Percentiles rank a stretch among this genome's conserved stretches.
These are phyloP conservation scores for Branchinecta lynchi DNA, from an alignment of 1,140 invertebrate species.

Conservation along the genomic window DNA sequence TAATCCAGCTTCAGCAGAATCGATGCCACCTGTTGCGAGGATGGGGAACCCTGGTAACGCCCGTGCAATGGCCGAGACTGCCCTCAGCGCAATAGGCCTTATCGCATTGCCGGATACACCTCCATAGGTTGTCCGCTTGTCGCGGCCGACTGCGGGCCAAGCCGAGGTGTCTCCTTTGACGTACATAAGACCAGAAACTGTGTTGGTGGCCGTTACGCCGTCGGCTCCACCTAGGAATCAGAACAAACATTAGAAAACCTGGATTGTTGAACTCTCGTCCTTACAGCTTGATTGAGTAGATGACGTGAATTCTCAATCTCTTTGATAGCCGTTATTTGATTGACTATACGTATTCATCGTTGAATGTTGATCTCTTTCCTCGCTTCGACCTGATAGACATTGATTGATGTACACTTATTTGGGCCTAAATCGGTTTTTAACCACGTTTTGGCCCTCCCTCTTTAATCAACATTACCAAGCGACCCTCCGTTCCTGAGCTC, in stretches of 20 bases:
- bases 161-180: constrained; percentile 58
- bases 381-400: too few relatives aligned
- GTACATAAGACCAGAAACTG: constrained; percentile 74
- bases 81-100: constrained; percentile 72
- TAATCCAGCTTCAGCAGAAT: constrained; percentile 80
- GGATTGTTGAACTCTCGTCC: background rate
- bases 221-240: constrained; percentile 54
- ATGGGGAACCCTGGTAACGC: constrained; percentile 76
- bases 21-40: constrained; percentile 87
- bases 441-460: too few relatives aligned
- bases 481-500: too few relatives aligned
- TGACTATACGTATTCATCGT: too few relatives aligned
- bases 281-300: background rate
- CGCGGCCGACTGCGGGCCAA: constrained; percentile 76
- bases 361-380: too few relatives aligned
- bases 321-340: too few relatives aligned
- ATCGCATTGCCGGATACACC: constrained; percentile 92
- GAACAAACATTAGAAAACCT: constrained; percentile 16
- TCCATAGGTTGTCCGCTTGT: constrained; percentile 79
- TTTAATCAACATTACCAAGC: too few relatives aligned
- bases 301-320: too few relatives aligned
- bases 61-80: constrained; percentile 69
- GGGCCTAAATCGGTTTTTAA: too few relatives aligned
- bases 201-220: constrained; percentile 94
- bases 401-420: too few relatives aligned